phyloP scores from a whole-genome alignment of 1,140 invertebrate genomes.

The Diachasma alloeum region DNA sequence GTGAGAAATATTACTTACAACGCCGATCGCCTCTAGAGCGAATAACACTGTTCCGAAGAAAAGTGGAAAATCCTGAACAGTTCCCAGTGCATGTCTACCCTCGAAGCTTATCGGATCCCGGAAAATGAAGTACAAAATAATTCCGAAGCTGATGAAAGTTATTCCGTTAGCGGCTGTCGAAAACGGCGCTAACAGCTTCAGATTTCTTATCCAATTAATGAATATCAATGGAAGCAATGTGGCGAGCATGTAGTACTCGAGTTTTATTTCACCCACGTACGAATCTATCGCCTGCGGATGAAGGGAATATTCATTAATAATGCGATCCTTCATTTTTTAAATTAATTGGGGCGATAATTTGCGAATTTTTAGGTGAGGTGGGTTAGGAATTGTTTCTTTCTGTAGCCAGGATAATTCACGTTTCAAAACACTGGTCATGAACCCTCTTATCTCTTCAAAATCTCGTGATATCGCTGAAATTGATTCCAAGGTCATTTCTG shows the following conservation, averaged over 20 bases:
- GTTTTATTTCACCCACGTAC: neutral
- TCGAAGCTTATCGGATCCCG: constrained; percentile 64
- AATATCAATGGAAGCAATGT: constrained; percentile 74
- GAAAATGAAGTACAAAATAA: constrained; percentile 77
- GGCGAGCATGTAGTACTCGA: constrained; percentile 66
- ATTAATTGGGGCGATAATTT: constrained; percentile 5
- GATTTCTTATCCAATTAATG: constrained; percentile 78
- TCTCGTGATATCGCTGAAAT: too few species aligned
- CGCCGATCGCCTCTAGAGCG: constrained; percentile 81
- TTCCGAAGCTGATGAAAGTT: constrained; percentile 71
- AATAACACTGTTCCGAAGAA: constrained; percentile 82
- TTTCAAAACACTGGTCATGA: too few species aligned
- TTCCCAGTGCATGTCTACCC: constrained; percentile 62
- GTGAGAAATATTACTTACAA: constrained; percentile 58
- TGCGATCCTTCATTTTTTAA: neutral
- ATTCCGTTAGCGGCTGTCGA: constrained; percentile 79
- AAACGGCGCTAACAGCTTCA: constrained; percentile 83
- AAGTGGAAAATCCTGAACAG: constrained; percentile 66
- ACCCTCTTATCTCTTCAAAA: too few species aligned
- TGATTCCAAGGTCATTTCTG: too few species aligned
- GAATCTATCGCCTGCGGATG: constrained; percentile 6
- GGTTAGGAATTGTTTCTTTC: too few species aligned
- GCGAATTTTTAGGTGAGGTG: neutral
- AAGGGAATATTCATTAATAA: neutral
- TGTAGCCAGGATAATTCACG: too few species aligned